phyloP scores from a whole-genome alignment of 2,888 invertebrate genomes.

The Drosophila neutralis region DNA sequence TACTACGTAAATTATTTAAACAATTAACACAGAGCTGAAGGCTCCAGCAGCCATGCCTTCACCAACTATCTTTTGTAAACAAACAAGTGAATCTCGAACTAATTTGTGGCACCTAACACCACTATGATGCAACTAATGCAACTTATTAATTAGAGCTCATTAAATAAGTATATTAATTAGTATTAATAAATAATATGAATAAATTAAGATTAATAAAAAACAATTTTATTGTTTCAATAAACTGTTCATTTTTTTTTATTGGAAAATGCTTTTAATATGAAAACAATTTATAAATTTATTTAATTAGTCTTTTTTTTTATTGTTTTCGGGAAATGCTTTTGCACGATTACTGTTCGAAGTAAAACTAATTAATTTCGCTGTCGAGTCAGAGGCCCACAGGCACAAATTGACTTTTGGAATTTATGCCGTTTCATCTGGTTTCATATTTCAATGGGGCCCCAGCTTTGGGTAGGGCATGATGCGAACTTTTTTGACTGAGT shows the following conservation, averaged over 20 bases:
- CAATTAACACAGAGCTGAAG: not conserved
- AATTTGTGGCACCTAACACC: not conserved
- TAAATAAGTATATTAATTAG: not conserved
- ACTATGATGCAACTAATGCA: not conserved
- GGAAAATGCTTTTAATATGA: not conserved
- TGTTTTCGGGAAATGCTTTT: not conserved
- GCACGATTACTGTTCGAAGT: not conserved
- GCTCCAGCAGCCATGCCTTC: not conserved
- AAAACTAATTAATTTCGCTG: conserved; percentile 33
- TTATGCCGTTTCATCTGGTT: conserved; percentile 39
- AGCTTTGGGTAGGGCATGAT: conserved; percentile 45
- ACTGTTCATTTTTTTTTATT: not conserved
- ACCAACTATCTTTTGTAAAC: not conserved
- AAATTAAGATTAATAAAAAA: not conserved
- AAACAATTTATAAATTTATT: not conserved
- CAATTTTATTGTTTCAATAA: not conserved
- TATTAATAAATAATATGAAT: not conserved
- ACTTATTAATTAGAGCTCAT: not conserved
- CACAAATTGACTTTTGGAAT: not conserved
- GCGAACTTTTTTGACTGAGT: conserved; percentile 53
- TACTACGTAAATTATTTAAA: not conserved
- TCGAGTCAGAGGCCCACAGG: not conserved
- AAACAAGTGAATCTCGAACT: not conserved
- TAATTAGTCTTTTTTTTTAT: not conserved
- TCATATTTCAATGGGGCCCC: conserved; percentile 17